Evolutionary conservation across 2,113 vertebrate genomes (phyloP), one percentile per base, ranked within the genome.

Genomic region (Phalacrocorax pelagicus): DNA sequence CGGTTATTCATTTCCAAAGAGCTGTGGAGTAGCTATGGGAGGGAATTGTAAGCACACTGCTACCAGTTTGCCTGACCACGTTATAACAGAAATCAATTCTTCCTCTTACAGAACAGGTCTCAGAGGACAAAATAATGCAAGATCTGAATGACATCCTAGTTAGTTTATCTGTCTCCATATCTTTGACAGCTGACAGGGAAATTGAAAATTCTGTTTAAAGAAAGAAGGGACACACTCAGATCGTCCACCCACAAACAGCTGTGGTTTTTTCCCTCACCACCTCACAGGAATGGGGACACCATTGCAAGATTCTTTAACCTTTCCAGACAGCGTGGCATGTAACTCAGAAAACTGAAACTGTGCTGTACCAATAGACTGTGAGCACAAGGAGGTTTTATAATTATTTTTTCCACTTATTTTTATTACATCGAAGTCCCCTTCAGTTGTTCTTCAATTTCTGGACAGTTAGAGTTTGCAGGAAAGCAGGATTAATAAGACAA

Each of bases 81-180:
- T 78, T 81, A 84, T 55, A 90, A 78, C 38, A 92, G 80, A 92
- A 97, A 97, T 96, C 96, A 97, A 89, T 96, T 90, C 79, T 70
- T 85, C 54, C 34, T 94, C 93, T 94, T 86, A 77, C 65, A 81
- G 70, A 91, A 77, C 62, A 47, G 3, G 49, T 74, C 95, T 95
- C 94, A 87, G 78, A 69, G 36, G 77, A 94, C 16, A 71, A 92
- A 90, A 81, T 44, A 66, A 86, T 30, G 19, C 46, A 77, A 86
- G 58, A 52, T 84, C 49, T 86, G 38, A 94, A 88, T 74, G 32
- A 58, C 21, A n/a, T 47, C 40, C 55, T 84, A 20, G 42, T 58
- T 86, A 81, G 20, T 65, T 84, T 84, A 49, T 59, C 59, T 79
- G 29, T 77, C 44, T 79, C 46, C 47, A 4, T 47, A 40, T 63